These are phyloP conservation scores for Telmatochromis sp. DNA, from an alignment of 2,113 vertebrate genomes.

Conservation along the genomic window DNA sequence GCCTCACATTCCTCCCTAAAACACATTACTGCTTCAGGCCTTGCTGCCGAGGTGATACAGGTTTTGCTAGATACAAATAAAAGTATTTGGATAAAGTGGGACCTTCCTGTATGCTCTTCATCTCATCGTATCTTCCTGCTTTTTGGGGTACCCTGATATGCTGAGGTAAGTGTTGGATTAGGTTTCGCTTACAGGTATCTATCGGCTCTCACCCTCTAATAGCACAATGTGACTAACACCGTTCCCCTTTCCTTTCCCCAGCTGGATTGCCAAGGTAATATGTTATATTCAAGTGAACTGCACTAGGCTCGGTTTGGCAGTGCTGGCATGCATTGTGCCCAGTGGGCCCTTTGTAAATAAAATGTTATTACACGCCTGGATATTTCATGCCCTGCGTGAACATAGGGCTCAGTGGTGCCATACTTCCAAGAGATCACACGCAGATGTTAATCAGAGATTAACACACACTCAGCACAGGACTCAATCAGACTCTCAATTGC, in stretches of 20 bases:
- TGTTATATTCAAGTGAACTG: slow-evolving; percentile 58
- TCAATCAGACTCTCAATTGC: slow-evolving; percentile 63
- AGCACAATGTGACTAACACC: slow-evolving; percentile 48
- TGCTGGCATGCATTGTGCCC: slow-evolving; percentile 56
- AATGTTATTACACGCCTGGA: slow-evolving; percentile 69
- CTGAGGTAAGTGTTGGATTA: slow-evolving; percentile 17
- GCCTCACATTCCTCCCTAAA: slow-evolving; percentile 41
- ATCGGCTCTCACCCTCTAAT: slow-evolving; percentile 28
- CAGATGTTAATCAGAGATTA: slow-evolving; percentile 73
- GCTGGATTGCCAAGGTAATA: slow-evolving; percentile 41
- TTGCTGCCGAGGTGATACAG: not conserved
- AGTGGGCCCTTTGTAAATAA: slow-evolving; percentile 70
- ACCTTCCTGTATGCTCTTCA: slow-evolving; percentile 9
- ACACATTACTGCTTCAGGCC: not conserved
- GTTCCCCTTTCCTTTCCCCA: slow-evolving; percentile 25
- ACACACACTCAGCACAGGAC: slow-evolving; percentile 57
- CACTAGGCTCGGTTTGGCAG: slow-evolving; percentile 47
- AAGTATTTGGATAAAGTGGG: not conserved
- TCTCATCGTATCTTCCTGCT: slow-evolving; percentile 3
- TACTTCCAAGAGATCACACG: slow-evolving; percentile 57
- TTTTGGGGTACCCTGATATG: not conserved
- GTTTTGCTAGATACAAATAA: slow-evolving; percentile 13
- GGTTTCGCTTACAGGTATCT: slow-evolving; percentile 38
- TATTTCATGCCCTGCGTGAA: slow-evolving; percentile 62
- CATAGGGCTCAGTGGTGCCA: slow-evolving; percentile 57